These are phyloP conservation scores for Dipus sagitta DNA, from an alignment of 2,797 vertebrate species.

Conservation along the genomic window DNA sequence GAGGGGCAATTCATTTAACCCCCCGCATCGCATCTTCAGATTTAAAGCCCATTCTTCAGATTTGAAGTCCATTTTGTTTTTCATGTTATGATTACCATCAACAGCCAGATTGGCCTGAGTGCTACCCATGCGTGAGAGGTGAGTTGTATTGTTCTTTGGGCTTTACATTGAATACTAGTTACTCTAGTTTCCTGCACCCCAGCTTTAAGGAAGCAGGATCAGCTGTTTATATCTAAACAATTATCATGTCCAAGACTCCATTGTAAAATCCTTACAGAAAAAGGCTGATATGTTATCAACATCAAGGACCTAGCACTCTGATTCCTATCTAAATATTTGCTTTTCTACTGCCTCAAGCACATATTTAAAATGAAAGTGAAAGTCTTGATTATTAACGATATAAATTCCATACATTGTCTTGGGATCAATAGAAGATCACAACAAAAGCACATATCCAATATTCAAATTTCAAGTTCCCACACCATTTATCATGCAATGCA, in stretches of 20 bases:
- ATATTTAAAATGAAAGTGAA: constrained; percentile 45
- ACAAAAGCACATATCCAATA: neutral
- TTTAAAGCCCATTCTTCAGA: no score
- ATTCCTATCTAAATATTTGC: constrained; percentile 45
- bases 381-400: constrained; percentile 30
- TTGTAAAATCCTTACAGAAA: neutral
- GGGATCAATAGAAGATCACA: neutral
- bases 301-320: neutral
- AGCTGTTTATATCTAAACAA: neutral
- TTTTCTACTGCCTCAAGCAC: constrained; percentile 10
- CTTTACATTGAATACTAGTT: neutral
- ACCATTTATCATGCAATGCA: constrained; percentile 11
- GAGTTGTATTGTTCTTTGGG: neutral
- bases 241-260: neutral
- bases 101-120: neutral
- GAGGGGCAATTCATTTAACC: no score
- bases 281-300: neutral
- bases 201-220: neutral
- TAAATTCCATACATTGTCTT: constrained; percentile 53
- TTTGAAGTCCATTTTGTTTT: neutral
- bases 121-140: neutral
- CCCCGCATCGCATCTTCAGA: no score
- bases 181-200: neutral
- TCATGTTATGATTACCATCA: neutral
- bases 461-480: constrained; percentile 6